phyloP scores from a whole-genome alignment of 1,140 invertebrate genomes.

The Magallana ariakensis region DNA sequence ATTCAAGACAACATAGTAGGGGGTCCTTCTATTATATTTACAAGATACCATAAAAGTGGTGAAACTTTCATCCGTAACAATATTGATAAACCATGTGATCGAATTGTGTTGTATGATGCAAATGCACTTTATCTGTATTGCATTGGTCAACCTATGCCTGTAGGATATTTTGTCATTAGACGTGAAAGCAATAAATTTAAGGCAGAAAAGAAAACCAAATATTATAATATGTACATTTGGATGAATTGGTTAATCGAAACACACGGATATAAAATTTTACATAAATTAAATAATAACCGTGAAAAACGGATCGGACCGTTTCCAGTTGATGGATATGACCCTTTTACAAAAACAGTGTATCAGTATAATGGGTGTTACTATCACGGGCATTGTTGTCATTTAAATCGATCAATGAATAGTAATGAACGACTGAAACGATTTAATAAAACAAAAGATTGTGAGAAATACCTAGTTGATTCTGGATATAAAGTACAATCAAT shows the following conservation, averaged over 20 bases:
- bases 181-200: slow-evolving; percentile 39
- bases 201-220: slow-evolving; percentile 47
- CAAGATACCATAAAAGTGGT: slow-evolving; percentile 44
- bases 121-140: slow-evolving; percentile 55
- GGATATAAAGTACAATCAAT: no score
- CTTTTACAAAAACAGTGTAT: neutral
- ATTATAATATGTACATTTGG: slow-evolving; percentile 47
- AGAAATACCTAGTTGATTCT: no score
- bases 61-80: slow-evolving; percentile 46
- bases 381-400: slow-evolving; percentile 31
- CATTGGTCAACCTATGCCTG: slow-evolving; percentile 48
- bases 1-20: slow-evolving; percentile 49
- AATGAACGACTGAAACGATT: no score
- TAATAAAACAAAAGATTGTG: no score
- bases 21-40: slow-evolving; percentile 55
- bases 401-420: neutral
- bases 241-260: slow-evolving; percentile 46
- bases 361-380: slow-evolving; percentile 44
- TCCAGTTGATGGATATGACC: slow-evolving; percentile 35
- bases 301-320: slow-evolving; percentile 27
- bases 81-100: neutral
- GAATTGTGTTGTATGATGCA: slow-evolving; percentile 51
- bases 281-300: slow-evolving; percentile 32
- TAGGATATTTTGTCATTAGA: slow-evolving; percentile 32
- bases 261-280: slow-evolving; percentile 27